Evolutionary conservation across 2,888 invertebrate genomes (phyloP), one percentile per base, ranked within the genome.

Genomic region (Aplocera efformata): DNA sequence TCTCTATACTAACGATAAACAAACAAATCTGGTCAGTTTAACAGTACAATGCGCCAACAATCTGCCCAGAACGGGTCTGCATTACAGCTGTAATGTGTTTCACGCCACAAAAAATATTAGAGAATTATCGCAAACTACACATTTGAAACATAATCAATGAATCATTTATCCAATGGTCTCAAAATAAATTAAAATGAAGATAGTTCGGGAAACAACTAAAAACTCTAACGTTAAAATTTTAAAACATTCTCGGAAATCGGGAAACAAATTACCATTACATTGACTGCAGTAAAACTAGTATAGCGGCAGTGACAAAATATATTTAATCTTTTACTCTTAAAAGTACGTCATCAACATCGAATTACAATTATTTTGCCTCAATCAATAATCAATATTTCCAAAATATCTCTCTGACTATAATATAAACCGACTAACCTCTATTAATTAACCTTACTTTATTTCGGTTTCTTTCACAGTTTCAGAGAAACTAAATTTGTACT

Each of bases 241-340:
- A 48, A 56, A 54, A 45, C 8, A 42, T 54, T 52, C 58, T 52
- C 54, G 36, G 33, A 48, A 57, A 59, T 37, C 21, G 6, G 10
- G 10, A 23, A 32, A 24, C 10, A 23, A 29, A 29, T 11, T 50
- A n/a, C 42, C 51, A 54, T 47, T 50, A 48, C 55, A 56, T 49
- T 50, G 53, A 51, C 60, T 50, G 57, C 48, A 51, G 60, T 56
- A 54, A 58, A 73, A 76, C 58, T 60, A 72, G 70, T 79, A 79
- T 67, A 58, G 75, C 76, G 85, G 84, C 86, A 84, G 82, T 88
- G 84, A 76, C 69, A 81, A 80, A 82, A 82, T 79, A 83, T 81
- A 81, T 69, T 60, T 59, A 55, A 68, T 72, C 61, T 69, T 63
- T 65, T 59, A 56, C 66, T 53, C 68, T 72, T 73, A 76, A 50